A percentile compares a stretch with the other conserved stretches of the same genome.
Evolutionary conservation across 2,888 invertebrate species (phyloP).

Genomic region (Eristalis arbustorum): DNA sequence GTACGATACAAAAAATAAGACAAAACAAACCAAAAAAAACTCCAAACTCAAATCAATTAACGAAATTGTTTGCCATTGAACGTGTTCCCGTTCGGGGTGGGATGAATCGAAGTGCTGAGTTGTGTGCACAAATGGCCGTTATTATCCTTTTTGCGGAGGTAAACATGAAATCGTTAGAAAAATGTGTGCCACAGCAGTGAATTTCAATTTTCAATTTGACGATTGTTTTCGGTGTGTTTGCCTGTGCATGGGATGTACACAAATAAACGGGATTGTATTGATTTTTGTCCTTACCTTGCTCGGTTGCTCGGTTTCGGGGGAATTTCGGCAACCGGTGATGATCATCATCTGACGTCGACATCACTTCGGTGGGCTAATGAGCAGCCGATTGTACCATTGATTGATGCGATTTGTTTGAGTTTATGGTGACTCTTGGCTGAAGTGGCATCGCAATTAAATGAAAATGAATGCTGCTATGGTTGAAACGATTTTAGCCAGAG

Average conservation of each 20-base stretch:
- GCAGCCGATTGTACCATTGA: not conserved
- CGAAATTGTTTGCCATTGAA: constrained; percentile 65
- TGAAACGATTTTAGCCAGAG: not conserved
- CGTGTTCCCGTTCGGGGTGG: constrained; percentile 2
- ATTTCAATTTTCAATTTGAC: constrained; percentile 48
- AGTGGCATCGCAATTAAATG: not conserved
- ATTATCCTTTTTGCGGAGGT: constrained; percentile 49
- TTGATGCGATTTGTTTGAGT: not conserved
- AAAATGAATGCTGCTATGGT: not conserved
- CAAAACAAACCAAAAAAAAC: constrained; percentile 24
- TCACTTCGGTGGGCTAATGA: not conserved
- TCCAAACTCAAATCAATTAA: constrained; percentile 68
- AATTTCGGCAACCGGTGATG: not conserved
- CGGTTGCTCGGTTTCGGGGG: not conserved
- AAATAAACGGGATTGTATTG: constrained; percentile 19
- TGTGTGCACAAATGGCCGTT: constrained; percentile 59
- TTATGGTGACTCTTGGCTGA: not conserved
- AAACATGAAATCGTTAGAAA: constrained; percentile 54
- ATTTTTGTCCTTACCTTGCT: constrained; percentile 1
- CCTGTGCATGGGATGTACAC: constrained; percentile 15
- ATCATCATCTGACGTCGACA: not conserved
- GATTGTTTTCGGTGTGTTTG: constrained; percentile 39
- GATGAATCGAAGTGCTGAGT: constrained; percentile 51
- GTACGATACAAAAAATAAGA: not conserved
- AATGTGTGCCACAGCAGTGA: constrained; percentile 47